These are phyloP conservation scores for Papilio polytes DNA, from an alignment of 1,140 invertebrate species.

Conservation along the genomic window DNA sequence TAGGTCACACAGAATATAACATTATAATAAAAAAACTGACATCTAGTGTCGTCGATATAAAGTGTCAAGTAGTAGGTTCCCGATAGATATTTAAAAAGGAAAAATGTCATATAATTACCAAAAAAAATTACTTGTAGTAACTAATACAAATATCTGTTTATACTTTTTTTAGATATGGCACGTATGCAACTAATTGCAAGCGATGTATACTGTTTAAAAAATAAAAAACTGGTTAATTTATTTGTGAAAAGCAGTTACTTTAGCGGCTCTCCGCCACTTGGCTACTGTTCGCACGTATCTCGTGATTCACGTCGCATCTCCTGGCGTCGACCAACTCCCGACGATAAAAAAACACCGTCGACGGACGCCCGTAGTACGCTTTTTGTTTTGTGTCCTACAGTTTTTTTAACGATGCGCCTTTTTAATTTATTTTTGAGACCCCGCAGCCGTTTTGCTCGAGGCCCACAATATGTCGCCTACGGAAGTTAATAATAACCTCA, in stretches of 20 bases:
- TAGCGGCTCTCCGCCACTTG: constrained; percentile 20
- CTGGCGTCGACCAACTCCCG: constrained; percentile 62
- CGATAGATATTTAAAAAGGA: too few species aligned
- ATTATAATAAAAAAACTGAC: too few species aligned
- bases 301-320: constrained; percentile 64
- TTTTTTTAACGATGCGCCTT: constrained; percentile 42
- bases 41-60: too few species aligned
- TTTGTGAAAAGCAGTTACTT: constrained; percentile 28
- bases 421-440: constrained; percentile 48
- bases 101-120: too few species aligned
- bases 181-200: not conserved
- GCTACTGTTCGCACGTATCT: constrained; percentile 41
- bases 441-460: constrained; percentile 60
- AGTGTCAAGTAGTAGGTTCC: too few species aligned
- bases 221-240: constrained; percentile 17
- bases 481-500: constrained; percentile 49
- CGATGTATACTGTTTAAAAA: constrained; percentile 4
- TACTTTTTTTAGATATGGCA: not conserved
- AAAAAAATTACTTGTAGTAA: not conserved
- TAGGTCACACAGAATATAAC: too few species aligned
- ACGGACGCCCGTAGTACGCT: constrained; percentile 57
- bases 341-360: constrained; percentile 57
- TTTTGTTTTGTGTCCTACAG: constrained; percentile 48
- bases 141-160: not conserved
- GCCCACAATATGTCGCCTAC: constrained; percentile 61